Percentiles rank a stretch among this genome's conserved stretches.
Conservation (phyloP, 2,888 invertebrate species). For the Caenorhabditis sp. region DNA sequence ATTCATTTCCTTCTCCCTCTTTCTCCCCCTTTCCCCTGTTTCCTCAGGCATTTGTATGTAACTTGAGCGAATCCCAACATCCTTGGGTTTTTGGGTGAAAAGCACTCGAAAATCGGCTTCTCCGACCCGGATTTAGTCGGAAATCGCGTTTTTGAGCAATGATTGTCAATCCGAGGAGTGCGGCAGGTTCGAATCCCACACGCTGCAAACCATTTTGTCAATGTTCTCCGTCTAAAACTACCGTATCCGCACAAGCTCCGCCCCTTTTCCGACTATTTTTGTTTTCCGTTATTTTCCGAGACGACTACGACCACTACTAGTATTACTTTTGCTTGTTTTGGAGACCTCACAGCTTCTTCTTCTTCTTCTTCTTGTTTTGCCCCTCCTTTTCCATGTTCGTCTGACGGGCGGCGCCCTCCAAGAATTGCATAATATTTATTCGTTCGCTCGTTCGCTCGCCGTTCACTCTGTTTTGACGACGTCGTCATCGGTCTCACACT, state of each 20-base stretch:
- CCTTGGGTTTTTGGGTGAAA: too few species aligned
- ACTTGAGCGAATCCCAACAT: too few species aligned
- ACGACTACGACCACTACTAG: not conserved
- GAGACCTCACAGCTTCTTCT: too few species aligned
- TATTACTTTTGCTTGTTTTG: not conserved
- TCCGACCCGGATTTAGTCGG: too few species aligned
- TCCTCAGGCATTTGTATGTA: too few species aligned
- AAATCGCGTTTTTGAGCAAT: too few species aligned
- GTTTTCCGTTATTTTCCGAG: not conserved
- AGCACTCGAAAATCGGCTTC: too few species aligned
- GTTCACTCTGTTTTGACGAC: conserved; percentile 26
- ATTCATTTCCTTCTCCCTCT: not conserved
- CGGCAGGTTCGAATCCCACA: too few species aligned
- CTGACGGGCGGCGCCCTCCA: not conserved
- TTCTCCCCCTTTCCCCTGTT: too few species aligned
- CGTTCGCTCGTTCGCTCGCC: conserved; percentile 7
- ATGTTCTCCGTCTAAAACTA: too few species aligned
- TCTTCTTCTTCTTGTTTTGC: conserved; percentile 10
- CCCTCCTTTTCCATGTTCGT: not conserved
- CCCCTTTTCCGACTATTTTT: not conserved
- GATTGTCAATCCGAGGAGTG: too few species aligned
- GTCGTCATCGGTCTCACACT: not conserved
- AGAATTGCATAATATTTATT: conserved; percentile 5
- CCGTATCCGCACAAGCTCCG: not conserved
- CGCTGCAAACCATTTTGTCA: too few species aligned